A percentile compares a stretch with the other conserved stretches of the same genome.
Evolutionary conservation across 2,888 invertebrate genomes (phyloP).

Genomic region (Cheilosia grossa): DNA sequence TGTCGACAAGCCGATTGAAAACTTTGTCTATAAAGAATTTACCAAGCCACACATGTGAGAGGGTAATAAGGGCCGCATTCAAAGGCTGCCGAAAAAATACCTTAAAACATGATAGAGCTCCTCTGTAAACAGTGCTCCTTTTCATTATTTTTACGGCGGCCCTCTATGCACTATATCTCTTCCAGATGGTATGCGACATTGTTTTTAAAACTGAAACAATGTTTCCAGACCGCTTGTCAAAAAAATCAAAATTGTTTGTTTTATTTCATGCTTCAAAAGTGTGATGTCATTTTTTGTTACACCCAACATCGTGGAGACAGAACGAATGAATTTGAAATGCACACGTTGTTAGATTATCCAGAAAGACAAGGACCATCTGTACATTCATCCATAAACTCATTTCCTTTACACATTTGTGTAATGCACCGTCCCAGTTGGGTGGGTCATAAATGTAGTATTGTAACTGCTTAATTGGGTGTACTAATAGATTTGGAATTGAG

Average conservation of each 20-base stretch:
- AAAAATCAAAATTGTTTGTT: constrained; percentile 39
- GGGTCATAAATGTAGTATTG: constrained; percentile 4
- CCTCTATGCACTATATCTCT: too few relatives aligned
- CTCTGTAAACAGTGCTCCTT: too few relatives aligned
- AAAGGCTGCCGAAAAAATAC: too few relatives aligned
- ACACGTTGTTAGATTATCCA: constrained; percentile 5
- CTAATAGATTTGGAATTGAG: constrained; percentile 34
- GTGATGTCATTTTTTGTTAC: background rate
- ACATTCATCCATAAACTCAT: background rate
- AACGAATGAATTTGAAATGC: background rate
- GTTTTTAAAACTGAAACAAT: background rate
- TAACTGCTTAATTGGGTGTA: constrained; percentile 41
- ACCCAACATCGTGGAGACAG: background rate
- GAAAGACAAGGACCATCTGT: constrained; percentile 1
- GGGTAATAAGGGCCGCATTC: background rate
- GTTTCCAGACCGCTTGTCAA: constrained; percentile 24
- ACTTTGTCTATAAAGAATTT: background rate
- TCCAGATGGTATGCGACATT: too few relatives aligned
- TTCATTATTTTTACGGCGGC: too few relatives aligned
- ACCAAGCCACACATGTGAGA: background rate
- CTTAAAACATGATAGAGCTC: too few relatives aligned
- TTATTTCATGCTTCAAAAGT: constrained; percentile 1
- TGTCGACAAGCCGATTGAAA: background rate
- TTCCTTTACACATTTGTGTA: background rate
- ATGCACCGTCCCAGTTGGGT: background rate